Conservation (phyloP, 2,113 vertebrate genomes). For the Mixornis gularis region DNA sequence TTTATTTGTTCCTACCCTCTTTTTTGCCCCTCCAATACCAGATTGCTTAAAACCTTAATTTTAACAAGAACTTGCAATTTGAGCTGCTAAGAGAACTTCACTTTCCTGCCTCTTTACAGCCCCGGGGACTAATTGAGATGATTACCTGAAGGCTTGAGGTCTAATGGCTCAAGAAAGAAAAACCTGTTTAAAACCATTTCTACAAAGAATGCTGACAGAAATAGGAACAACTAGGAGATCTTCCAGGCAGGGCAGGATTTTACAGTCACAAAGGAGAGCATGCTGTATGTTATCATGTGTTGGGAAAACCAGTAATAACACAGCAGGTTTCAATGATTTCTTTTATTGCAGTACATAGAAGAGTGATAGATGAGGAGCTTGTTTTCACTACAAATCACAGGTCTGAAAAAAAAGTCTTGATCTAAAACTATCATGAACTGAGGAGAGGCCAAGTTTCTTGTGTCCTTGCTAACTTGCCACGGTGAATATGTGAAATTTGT, state of each 20-base stretch:
- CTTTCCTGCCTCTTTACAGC: neutral
- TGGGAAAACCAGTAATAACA: neutral
- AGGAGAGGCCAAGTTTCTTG: neutral
- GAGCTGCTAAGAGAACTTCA: slow-evolving; percentile 32
- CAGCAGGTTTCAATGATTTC: neutral
- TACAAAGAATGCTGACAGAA: neutral
- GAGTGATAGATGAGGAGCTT: neutral
- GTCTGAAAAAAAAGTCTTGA: neutral
- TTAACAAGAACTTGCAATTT: slow-evolving; percentile 49
- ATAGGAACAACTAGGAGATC: neutral
- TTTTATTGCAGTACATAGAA: neutral
- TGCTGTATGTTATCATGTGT: neutral
- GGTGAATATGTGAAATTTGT: neutral
- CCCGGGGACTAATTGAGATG: slow-evolving; percentile 32
- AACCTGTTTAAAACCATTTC: slow-evolving; percentile 10
- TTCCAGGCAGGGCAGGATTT: neutral
- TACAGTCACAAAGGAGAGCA: neutral
- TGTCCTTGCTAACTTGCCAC: neutral
- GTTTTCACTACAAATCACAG: neutral
- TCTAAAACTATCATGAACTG: neutral
- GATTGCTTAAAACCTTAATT: slow-evolving; percentile 8
- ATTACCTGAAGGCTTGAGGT: slow-evolving; percentile 12
- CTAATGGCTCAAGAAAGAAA: slow-evolving; percentile 7
- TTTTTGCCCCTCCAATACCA: neutral
- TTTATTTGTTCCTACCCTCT: neutral